Base-by-base conservation (phyloP, 2,113 vertebrate species). In the Eptesicus fuscus region DNA sequence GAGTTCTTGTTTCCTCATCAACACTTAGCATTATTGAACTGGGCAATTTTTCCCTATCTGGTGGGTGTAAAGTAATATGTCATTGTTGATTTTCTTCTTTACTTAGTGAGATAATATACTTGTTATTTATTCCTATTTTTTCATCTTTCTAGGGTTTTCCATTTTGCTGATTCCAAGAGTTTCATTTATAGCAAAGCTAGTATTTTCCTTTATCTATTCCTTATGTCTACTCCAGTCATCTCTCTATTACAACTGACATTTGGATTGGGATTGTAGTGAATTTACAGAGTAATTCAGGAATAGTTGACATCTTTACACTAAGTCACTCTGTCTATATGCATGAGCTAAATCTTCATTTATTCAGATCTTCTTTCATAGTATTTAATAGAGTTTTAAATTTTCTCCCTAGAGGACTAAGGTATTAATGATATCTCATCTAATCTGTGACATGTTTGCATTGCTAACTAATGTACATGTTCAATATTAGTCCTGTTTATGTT, bases 211-310 rank as follows among this genome's bases (percentile, higher is more conserved):
- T 90, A 37, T 71, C 71, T 23, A 30, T 79, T 73, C 17, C 14
- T 87, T 80, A 53, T 37, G 5, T 80, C 18, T 61, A 37, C 51
- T 61, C 30, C 35, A 67, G 73, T 83, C 28, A 69, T 78, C 67
- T 85, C 28, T 86, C 84, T 87, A 28, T 63, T 86, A 49, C 28
- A 78, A 79, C 32, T 93, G 80, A 42, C 47, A 49, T 14, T 83
- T 91, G 65, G 16, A 51, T 67, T 88, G 63, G 28, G n/a, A 51
- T n/a, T 79, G 25, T 20, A 59, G 53, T 80, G 35, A 59, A 59
- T 80, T 80, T 80, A 80, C 14, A 95, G 76, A 83, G 47, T 59
- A 88, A 91, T 82, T 93, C 71, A 91, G 37, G 53, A n/a, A 56
- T 53, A 86, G 12, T 42, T 65, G 22, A 61, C 9, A 18, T 71